Conservation (phyloP, 2,888 invertebrate species). For the Melikaiella ostensackeni region DNA sequence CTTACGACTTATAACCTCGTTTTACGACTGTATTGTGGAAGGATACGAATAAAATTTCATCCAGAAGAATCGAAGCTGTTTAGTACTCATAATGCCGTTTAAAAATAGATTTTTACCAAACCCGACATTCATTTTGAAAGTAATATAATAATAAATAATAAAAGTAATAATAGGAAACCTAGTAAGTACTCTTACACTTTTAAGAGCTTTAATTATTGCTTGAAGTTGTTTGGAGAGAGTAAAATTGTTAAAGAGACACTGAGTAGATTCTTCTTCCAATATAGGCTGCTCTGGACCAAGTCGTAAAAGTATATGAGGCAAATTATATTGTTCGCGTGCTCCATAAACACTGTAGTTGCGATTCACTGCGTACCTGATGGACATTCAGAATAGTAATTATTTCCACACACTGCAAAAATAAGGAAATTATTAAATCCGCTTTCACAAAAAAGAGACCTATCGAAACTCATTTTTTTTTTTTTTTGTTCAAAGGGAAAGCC, state of each 20-base stretch:
- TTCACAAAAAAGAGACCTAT: not conserved
- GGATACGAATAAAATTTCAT: constrained; percentile 24
- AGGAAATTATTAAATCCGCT: not conserved
- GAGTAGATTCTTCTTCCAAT: not conserved
- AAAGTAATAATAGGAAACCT: too few species aligned
- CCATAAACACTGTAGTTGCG: constrained; percentile 55
- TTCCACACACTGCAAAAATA: not conserved
- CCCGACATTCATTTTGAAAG: not conserved
- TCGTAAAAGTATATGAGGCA: constrained; percentile 49
- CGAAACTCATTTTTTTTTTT: not conserved
- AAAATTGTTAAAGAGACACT: constrained; percentile 2
- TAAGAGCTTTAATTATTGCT: not conserved
- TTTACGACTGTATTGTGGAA: constrained; percentile 31
- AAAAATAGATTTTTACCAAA: not conserved
- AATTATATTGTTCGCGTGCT: constrained; percentile 58
- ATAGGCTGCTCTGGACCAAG: not conserved
- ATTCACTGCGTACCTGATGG: constrained; percentile 55
- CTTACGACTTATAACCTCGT: constrained; percentile 35
- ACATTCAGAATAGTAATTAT: constrained; percentile 5
- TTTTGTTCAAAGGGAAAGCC: too few species aligned
- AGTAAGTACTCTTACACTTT: not conserved
- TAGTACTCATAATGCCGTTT: not conserved
- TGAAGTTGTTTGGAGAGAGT: not conserved
- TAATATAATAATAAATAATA: too few species aligned
- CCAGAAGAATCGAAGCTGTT: not conserved